A percentile compares a stretch with the other conserved stretches of the same genome.
Conservation (phyloP, 2,113 vertebrate species). For the Periophthalmodon schlosseri region DNA sequence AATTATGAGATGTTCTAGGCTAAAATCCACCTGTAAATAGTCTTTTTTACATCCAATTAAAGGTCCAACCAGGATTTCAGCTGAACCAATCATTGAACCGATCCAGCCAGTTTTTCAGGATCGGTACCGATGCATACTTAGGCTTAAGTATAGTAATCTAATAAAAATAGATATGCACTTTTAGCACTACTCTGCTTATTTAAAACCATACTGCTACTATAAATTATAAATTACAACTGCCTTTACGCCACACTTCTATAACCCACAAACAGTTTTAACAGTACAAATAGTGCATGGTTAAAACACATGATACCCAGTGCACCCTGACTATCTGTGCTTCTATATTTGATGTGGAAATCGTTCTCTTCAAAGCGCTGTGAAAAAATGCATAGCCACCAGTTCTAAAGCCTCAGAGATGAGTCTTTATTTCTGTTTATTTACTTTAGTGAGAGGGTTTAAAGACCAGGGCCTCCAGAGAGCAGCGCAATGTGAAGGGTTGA, state of each 20-base stretch:
- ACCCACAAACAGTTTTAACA: neutral
- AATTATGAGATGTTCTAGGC: no score
- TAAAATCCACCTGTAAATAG: no score
- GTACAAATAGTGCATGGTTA: neutral
- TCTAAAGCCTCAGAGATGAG: conserved; percentile 51
- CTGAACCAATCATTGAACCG: no score
- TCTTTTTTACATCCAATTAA: no score
- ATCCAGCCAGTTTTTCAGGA: no score
- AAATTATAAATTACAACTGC: neutral
- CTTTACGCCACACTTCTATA: neutral
- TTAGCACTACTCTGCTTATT: no score
- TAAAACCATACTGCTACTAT: no score
- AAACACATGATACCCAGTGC: conserved; percentile 19
- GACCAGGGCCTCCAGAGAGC: conserved; percentile 60
- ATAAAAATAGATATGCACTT: no score
- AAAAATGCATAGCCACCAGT: conserved; percentile 61
- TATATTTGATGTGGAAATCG: conserved; percentile 71
- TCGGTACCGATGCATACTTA: no score
- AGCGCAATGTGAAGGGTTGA: conserved; percentile 18
- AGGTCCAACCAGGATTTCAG: no score
- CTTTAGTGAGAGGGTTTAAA: conserved; percentile 61
- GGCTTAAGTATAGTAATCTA: no score
- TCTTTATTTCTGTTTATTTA: conserved; percentile 72
- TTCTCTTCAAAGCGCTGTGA: conserved; percentile 57
- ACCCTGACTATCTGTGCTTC: conserved; percentile 27